Conservation (phyloP, 2,113 vertebrate species). For the Numida meleagris region DNA sequence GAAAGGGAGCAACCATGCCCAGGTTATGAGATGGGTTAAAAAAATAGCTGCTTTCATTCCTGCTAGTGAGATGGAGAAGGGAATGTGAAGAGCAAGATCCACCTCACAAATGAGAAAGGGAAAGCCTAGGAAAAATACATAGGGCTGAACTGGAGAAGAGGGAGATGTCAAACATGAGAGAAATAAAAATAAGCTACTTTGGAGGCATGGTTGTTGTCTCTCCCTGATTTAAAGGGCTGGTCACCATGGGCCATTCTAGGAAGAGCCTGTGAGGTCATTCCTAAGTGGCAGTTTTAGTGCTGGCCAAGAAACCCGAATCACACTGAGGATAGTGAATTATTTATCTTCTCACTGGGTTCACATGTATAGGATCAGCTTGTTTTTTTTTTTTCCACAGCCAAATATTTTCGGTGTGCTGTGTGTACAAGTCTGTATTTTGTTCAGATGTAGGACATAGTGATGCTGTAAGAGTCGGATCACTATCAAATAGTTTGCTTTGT, state of each 20-base stretch:
- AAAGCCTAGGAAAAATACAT: background rate
- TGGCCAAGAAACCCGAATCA: background rate
- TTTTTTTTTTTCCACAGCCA: background rate
- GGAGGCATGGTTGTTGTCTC: background rate
- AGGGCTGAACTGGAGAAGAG: background rate
- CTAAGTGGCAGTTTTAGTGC: background rate
- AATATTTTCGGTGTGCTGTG: background rate
- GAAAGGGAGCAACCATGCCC: background rate
- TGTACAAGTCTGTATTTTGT: background rate
- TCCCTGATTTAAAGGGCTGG: background rate
- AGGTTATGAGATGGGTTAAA: background rate
- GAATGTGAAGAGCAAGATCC: background rate
- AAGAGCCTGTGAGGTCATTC: background rate
- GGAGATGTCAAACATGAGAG: background rate
- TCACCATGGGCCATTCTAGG: background rate
- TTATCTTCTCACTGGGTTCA: background rate
- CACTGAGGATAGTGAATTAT: background rate
- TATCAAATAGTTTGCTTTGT: background rate
- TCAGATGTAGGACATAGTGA: background rate
- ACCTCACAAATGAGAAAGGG: background rate
- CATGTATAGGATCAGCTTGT: rapidly evolving
- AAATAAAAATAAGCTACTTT: background rate
- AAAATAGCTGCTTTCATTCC: background rate
- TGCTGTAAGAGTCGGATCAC: background rate
- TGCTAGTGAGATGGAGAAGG: background rate